Evolutionary conservation across 1,140 invertebrate genomes (phyloP), one percentile per base, ranked within the genome.

Genomic region (Lysiphlebus fabarum): DNA sequence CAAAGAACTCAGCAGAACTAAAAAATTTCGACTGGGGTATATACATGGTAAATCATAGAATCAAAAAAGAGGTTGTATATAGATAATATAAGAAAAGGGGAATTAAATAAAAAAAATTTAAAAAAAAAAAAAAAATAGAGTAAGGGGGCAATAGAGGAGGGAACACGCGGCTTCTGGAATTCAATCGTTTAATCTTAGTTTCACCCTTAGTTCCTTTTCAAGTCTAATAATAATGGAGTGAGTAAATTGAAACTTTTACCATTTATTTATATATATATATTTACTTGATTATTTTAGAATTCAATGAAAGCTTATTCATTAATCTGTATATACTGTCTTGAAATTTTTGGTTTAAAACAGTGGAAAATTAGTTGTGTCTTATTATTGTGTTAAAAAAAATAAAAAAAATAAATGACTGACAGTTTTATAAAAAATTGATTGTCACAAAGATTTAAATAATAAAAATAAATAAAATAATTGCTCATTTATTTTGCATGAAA

Each of bases 151-250:
- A 56, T 44, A 42, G 62, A 59, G 63, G 54, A 60, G 59, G 55
- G 62, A 44, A 57, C 37, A 26, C 17, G 17, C 17, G 17, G 17
- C 17, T 26, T 38, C 59, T 54, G 70, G 70, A 73, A 76, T 76
- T 75, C 74, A 71, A 76, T 75, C 76, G 76, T 79, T 79, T 78
- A 79, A 79, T 78, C 76, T 75, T 65, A 41, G 67, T 63, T 26
- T 68, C 66, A 61, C 67, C 48, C 57, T 68, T 49, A 54, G 58
- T 59, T 58, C 42, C 44, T 45, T 33, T 33, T n/a, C 17, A 43
- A 11, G 34, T 55, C n/a, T 47, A 17, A 14, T 14, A 47, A 47
- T 7, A 47, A 26, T 26, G 17, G 17, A 26, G 17, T 26, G 17
- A 4, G 17, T 26, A 26, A 26, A 26, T 26, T 2, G 1, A 40